phyloP scores from a whole-genome alignment of 2,797 vertebrate species.

The Lagorchestes hirsutus region DNA sequence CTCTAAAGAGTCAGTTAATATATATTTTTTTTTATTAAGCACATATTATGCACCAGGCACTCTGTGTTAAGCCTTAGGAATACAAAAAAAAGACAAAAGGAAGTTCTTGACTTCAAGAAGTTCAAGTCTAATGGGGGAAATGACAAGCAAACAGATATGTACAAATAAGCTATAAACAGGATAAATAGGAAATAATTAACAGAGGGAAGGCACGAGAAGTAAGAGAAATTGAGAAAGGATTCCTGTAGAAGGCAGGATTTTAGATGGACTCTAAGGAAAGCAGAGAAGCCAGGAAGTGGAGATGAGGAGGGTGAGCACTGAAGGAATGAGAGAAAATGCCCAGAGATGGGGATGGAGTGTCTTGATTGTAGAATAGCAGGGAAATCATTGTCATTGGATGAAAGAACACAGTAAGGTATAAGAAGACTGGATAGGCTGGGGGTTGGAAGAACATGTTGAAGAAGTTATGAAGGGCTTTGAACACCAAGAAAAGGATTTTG shows the following conservation, averaged over 20 bases:
- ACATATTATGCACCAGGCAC: neutral
- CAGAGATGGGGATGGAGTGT: neutral
- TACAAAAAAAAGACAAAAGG: neutral
- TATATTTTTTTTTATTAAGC: neutral
- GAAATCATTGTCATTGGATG: neutral
- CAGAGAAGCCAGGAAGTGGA: neutral
- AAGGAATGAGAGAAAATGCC: neutral
- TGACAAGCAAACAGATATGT: neutral
- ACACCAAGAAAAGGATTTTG: neutral
- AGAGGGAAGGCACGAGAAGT: neutral
- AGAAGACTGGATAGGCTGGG: neutral
- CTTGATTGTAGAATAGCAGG: neutral
- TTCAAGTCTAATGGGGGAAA: neutral
- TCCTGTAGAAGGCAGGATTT: neutral
- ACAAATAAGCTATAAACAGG: neutral
- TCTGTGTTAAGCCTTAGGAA: neutral
- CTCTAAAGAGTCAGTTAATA: neutral
- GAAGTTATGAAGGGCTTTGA: neutral
- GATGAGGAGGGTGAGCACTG: neutral
- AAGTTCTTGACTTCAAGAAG: neutral
- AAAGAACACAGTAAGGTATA: neutral
- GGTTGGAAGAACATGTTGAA: neutral
- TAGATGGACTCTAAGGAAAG: neutral
- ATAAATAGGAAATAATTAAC: neutral
- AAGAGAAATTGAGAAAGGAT: neutral